Conservation (phyloP, 2,113 vertebrate species). For the Lipotes vexillifer region DNA sequence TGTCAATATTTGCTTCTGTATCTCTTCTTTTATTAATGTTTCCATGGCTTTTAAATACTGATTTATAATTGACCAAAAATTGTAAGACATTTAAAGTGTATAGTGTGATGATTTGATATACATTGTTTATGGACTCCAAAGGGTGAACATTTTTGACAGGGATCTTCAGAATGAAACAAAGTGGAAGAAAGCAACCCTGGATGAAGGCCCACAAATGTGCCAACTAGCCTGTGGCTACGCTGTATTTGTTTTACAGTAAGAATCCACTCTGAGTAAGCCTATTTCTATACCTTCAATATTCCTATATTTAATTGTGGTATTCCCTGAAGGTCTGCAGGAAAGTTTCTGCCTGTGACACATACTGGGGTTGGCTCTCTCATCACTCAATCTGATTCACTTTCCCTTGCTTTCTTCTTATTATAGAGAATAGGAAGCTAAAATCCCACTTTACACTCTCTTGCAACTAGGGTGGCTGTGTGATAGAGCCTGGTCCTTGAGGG, state of each 20-base stretch:
- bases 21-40: not conserved
- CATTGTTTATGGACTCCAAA: not conserved
- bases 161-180: not conserved
- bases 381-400: not conserved
- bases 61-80: not conserved
- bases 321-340: not conserved
- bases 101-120: not conserved
- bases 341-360: not conserved
- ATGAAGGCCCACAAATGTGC: not conserved
- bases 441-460: not conserved
- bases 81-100: not conserved
- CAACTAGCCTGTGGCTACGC: not conserved
- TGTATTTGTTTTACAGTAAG: not conserved
- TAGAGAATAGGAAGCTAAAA: not conserved
- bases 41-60: not conserved
- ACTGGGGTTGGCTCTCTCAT: not conserved
- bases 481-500: not conserved
- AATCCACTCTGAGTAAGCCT: not conserved
- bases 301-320: not conserved
- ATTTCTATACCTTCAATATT: not conserved
- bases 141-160: not conserved
- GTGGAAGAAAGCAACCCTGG: not conserved
- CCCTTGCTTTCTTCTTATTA: not conserved
- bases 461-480: not conserved
- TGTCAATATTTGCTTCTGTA: not conserved